Conservation (phyloP, 2,113 vertebrate species). For the Psittacula cyanocephala region DNA sequence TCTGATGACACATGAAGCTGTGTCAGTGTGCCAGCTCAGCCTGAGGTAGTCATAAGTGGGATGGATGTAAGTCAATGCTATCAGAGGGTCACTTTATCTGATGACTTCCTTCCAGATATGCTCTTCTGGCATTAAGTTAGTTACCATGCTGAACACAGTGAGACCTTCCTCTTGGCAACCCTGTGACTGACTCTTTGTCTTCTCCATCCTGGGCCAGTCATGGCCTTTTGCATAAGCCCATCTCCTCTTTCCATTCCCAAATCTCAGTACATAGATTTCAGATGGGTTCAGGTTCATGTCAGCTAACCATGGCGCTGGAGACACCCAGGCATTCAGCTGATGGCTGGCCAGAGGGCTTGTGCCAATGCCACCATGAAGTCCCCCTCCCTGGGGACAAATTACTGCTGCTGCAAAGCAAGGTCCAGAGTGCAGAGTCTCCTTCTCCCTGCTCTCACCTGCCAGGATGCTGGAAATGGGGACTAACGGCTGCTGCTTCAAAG, state of each 20-base stretch:
- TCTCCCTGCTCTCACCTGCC: neutral
- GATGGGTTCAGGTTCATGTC: neutral
- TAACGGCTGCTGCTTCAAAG: neutral
- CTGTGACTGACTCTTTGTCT: neutral
- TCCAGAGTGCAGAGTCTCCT: neutral
- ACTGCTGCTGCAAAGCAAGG: neutral
- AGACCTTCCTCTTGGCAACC: neutral
- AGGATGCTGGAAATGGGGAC: neutral
- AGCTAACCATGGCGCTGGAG: neutral
- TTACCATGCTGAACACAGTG: neutral
- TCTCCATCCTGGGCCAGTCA: neutral
- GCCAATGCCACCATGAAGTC: neutral
- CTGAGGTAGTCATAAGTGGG: neutral
- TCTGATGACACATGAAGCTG: neutral
- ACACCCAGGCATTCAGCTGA: neutral
- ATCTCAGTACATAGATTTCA: neutral
- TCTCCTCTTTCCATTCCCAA: neutral
- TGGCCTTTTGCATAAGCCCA: neutral
- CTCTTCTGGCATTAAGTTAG: neutral
- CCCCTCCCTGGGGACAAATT: neutral
- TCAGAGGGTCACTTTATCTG: neutral
- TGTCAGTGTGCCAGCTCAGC: conserved; percentile 7
- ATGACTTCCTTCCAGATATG: neutral
- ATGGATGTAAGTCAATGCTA: neutral
- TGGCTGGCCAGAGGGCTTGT: neutral